These are phyloP conservation scores for Zapornia atra DNA, from an alignment of 2,113 vertebrate genomes.

Conservation along the genomic window DNA sequence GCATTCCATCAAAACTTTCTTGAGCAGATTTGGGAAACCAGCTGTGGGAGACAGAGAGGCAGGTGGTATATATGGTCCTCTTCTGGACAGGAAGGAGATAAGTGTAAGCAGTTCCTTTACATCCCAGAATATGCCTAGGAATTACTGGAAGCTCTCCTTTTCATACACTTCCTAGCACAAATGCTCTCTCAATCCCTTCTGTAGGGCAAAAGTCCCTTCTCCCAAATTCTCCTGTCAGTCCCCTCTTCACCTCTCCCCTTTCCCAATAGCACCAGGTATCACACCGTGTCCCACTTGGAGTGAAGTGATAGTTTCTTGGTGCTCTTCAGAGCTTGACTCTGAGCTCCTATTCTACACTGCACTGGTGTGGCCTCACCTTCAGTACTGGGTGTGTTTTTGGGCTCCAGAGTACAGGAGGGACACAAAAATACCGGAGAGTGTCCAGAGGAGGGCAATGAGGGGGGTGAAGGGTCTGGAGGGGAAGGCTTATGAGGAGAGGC, in stretches of 20 bases:
- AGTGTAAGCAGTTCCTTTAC: not conserved
- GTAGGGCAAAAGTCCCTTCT: not conserved
- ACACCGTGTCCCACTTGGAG: not conserved
- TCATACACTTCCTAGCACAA: not conserved
- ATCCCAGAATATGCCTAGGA: not conserved
- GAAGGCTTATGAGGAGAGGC: too few relatives aligned
- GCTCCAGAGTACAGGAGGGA: too few relatives aligned
- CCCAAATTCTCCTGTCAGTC: not conserved
- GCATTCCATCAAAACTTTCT: not conserved
- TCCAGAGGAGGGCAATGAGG: too few relatives aligned
- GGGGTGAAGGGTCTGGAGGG: too few relatives aligned
- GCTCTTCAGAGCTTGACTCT: not conserved
- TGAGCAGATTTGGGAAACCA: not conserved
- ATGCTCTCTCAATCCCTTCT: not conserved
- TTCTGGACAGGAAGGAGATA: not conserved
- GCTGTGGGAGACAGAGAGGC: not conserved
- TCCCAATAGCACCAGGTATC: not conserved
- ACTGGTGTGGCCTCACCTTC: too few relatives aligned
- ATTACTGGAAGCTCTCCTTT: not conserved
- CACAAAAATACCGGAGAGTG: too few relatives aligned
- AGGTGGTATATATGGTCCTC: not conserved
- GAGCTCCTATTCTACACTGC: not conserved
- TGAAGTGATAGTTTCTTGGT: not conserved
- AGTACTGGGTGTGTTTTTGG: too few relatives aligned
- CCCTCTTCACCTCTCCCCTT: not conserved